Evolutionary conservation across 2,113 vertebrate genomes (phyloP).

Genomic region (Cinclus mexicanus): DNA sequence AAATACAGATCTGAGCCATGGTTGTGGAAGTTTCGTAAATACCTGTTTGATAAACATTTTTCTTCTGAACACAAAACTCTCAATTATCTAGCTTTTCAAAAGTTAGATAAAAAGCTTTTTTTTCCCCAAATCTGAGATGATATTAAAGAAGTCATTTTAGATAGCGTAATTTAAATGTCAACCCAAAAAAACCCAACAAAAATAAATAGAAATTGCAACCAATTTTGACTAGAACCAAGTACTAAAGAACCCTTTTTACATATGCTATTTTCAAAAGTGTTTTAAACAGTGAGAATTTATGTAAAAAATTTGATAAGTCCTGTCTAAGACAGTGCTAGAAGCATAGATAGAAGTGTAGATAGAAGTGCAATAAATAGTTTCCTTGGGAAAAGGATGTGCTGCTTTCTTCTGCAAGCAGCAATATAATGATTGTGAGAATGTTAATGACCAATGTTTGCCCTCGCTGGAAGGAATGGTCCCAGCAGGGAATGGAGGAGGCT

Average conservation of each 20-base stretch:
- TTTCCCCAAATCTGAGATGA: not conserved
- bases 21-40: not conserved
- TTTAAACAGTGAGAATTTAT: not conserved
- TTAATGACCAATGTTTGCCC: not conserved
- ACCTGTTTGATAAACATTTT: not conserved
- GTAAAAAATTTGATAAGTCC: not conserved
- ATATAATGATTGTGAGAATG: not conserved
- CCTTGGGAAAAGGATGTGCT: not conserved
- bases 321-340: not conserved
- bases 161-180: not conserved
- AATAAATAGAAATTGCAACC: not conserved
- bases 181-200: not conserved
- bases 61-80: not conserved
- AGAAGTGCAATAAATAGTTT: not conserved
- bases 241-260: fast-evolving
- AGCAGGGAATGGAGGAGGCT: not conserved
- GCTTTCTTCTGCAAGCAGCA: not conserved
- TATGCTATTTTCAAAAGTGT: not conserved
- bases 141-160: not conserved
- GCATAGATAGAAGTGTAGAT: not conserved
- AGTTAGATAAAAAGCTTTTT: too few relatives aligned
- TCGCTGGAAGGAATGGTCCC: not conserved
- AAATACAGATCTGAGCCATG: constrained; percentile 9
- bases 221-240: fast-evolving
- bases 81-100: not conserved